A percentile compares a stretch with the other conserved stretches of the same genome.
Evolutionary conservation across 2,113 vertebrate species (phyloP).

Genomic region (Andinoacara biseriatus): DNA sequence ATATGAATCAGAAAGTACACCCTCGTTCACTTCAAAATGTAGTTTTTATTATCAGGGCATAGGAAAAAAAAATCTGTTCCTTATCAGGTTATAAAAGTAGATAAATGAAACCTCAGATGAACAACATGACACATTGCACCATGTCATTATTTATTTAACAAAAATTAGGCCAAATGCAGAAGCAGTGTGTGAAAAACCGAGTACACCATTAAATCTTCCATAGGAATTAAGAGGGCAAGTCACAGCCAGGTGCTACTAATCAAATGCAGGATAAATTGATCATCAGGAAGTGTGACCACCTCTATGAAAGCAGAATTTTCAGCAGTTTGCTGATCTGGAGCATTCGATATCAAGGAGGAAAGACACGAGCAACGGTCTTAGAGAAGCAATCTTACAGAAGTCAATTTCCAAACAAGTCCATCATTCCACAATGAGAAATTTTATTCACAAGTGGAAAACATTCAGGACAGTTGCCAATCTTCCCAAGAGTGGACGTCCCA

Average conservation of each 20-base stretch:
- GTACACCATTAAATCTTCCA: too few relatives aligned
- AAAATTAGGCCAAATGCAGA: not conserved
- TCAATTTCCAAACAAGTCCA: not conserved
- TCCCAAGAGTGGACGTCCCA: not conserved
- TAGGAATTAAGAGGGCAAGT: not conserved
- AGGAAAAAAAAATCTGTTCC: not conserved
- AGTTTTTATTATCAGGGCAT: not conserved
- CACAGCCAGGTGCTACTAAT: not conserved
- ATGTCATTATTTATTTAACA: slow-evolving; percentile 6
- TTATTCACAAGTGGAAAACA: not conserved
- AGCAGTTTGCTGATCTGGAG: not conserved
- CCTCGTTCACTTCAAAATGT: not conserved
- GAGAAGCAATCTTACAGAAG: not conserved
- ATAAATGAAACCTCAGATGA: not conserved
- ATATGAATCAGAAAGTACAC: not conserved
- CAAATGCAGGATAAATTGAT: not conserved
- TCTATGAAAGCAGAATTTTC: not conserved
- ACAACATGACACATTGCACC: not conserved
- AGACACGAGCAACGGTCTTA: not conserved
- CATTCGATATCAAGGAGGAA: not conserved
- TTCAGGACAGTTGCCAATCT: not conserved
- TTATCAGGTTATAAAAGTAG: not conserved
- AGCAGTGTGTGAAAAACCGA: not conserved
- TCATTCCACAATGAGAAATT: not conserved
- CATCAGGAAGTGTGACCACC: not conserved